These are phyloP conservation scores for Fulica atra DNA, from an alignment of 2,113 vertebrate species.

Conservation along the genomic window DNA sequence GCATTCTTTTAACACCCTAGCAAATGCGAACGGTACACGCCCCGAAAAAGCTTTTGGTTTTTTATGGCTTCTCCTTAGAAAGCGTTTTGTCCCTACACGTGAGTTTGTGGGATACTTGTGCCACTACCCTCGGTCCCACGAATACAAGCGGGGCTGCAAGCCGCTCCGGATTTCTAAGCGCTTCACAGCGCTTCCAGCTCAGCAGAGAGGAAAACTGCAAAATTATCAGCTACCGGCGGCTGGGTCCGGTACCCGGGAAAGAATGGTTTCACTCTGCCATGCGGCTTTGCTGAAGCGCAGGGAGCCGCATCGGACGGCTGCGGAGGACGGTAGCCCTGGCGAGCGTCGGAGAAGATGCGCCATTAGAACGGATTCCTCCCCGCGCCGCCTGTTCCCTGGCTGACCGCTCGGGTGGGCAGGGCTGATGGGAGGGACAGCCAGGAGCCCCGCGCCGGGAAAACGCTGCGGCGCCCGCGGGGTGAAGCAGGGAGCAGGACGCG, in stretches of 20 bases:
- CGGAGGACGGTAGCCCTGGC: not conserved
- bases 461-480: not conserved
- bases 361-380: not conserved
- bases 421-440: not conserved
- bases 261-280: rapidly evolving
- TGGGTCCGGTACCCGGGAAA: rapidly evolving
- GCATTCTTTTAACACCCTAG: no score
- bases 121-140: not conserved
- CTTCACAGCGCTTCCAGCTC: not conserved
- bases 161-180: not conserved
- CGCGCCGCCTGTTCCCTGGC: not conserved
- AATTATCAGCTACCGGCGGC: not conserved
- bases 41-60: not conserved
- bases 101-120: not conserved
- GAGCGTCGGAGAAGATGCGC: not conserved
- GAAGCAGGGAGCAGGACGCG: not conserved
- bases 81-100: not conserved
- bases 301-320: not conserved
- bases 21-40: rapidly evolving
- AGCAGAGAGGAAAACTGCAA: not conserved
- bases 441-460: not conserved
- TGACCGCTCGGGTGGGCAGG: not conserved
- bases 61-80: not conserved
- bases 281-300: rapidly evolving
- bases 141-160: not conserved